Evolutionary conservation across 23 tunicate genomes (phyloP).

Genomic region (Pegea sp.): DNA sequence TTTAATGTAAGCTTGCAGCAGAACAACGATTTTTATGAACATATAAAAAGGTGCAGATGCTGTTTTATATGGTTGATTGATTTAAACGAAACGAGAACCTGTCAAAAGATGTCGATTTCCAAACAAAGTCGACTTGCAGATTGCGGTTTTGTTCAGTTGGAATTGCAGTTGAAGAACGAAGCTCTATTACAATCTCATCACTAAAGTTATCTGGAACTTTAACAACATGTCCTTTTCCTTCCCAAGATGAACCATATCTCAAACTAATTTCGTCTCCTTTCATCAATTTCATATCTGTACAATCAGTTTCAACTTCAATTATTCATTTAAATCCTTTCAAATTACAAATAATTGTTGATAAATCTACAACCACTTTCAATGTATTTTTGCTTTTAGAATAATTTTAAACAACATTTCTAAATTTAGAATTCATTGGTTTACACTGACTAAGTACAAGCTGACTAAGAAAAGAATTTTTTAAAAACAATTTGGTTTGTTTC

Average conservation of each 20-base stretch:
- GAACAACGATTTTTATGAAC: no score
- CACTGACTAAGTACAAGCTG: no score
- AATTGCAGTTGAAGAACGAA: conserved; percentile 61
- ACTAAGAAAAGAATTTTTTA: no score
- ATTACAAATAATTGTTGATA: background rate
- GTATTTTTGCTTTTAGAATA: background rate
- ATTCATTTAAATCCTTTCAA: no score
- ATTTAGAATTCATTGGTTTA: background rate
- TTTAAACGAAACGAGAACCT: conserved; percentile 22
- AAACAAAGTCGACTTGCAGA: conserved; percentile 86
- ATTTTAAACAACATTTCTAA: background rate
- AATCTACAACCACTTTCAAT: background rate
- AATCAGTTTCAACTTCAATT: no score
- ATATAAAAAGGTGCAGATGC: no score
- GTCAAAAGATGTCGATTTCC: conserved; percentile 98
- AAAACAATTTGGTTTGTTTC: no score
- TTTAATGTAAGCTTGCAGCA: no score
- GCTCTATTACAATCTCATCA: conserved; percentile 92
- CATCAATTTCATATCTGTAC: conserved; percentile 85
- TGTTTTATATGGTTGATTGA: no score
- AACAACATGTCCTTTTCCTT: conserved; percentile 93
- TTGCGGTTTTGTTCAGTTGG: conserved; percentile 66
- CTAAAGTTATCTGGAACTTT: conserved; percentile 97
- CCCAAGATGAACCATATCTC: conserved; percentile 79
- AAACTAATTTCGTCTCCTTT: conserved; percentile 92